Evolutionary conservation across 2,888 invertebrate genomes (phyloP), one percentile per base, ranked within the genome.

Genomic region (Philereme transversata): DNA sequence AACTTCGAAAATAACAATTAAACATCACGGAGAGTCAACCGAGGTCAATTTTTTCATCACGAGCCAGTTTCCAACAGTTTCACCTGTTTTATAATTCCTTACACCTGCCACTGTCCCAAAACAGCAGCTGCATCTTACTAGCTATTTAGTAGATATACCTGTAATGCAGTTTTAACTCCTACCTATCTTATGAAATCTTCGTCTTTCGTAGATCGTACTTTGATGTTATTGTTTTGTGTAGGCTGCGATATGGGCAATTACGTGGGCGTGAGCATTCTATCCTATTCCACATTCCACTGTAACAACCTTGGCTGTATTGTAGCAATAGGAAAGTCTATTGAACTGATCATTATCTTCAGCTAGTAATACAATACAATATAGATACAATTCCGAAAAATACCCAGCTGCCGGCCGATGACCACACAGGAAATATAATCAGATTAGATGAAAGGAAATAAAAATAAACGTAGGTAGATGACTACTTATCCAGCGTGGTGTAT

Each of bases 201-300:
- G 22, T 22, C 22, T 22, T 22, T 22, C 22, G 22, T 22, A 22
- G 22, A 22, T 1, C 22, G 22, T 22, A 22, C 22, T 22, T 22
- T 22, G 22, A 22, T 22, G 22, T 22, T 22, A 22, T 22, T 6
- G 38, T 44, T 44, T 33, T 35, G 11, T 57, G 55, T 60, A 53
- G 46, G 57, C 41, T 22, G 41, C 45, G 5, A 46, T 51, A 7
- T 43, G 40, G 11, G 9, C 35, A 58, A 62, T 62, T 54, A 58
- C 53, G 48, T 49, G 52, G 62, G 57, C 60, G 58, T 52, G 52
- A 36, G 11, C n/a, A 40, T 33, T 8, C 38, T 9, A 10, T 44
- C 41, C 51, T 57, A 56, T 60, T 52, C 56, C 52, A 61, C 60
- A 61, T 61, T 61, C 60, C 60, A 34, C 43, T 53, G 33, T 49